Conservation (phyloP, 2,888 invertebrate species). For the Eupithecia abbreviata region DNA sequence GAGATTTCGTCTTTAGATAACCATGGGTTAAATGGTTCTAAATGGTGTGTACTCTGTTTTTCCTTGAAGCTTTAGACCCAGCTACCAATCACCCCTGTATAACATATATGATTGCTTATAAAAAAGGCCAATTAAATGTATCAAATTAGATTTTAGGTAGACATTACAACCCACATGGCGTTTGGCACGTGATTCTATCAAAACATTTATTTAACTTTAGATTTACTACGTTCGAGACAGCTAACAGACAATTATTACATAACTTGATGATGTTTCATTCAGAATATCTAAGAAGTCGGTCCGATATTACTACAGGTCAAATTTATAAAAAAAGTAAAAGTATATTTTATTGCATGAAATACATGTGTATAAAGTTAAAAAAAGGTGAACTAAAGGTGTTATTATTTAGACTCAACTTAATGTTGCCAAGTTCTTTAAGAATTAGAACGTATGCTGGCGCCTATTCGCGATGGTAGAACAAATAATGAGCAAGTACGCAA, state of each 20-base stretch:
- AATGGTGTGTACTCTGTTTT: no score
- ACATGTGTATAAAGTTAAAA: no score
- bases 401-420: not conserved
- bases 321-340: not conserved
- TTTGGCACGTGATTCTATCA: conserved; percentile 16
- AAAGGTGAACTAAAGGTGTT: no score
- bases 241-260: not conserved
- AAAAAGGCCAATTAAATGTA: not conserved
- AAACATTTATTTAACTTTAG: conserved; percentile 13
- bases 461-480: conserved; percentile 58
- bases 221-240: not conserved
- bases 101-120: not conserved
- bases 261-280: not conserved
- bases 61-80: no score
- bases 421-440: conserved; percentile 47
- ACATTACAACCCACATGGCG: conserved; percentile 13
- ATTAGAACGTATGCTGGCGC: conserved; percentile 58
- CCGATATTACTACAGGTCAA: not conserved
- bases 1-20: no score
- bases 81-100: no score
- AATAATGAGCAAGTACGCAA: conserved; percentile 64
- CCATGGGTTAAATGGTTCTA: no score
- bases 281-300: not conserved
- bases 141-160: conserved; percentile 8
- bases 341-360: no score